A percentile compares a stretch with the other conserved stretches of the same genome.
These are phyloP conservation scores for Metopia argyrocephala DNA, from an alignment of 2,888 invertebrate genomes.

Conservation along the genomic window DNA sequence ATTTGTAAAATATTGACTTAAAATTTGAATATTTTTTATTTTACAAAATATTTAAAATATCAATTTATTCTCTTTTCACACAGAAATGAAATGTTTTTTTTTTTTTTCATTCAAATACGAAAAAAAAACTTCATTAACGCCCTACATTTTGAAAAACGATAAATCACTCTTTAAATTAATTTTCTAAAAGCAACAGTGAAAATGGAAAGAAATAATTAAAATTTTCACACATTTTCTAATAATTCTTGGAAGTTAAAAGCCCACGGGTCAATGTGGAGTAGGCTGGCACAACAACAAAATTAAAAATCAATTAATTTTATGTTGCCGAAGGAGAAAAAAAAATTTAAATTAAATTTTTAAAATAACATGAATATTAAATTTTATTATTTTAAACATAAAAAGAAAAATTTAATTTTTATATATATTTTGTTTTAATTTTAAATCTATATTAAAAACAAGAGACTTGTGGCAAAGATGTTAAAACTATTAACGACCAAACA, in stretches of 20 bases:
- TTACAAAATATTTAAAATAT: too few species aligned
- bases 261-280: conserved; percentile 40
- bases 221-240: conserved; percentile 46
- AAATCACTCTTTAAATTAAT: conserved; percentile 48
- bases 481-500: conserved; percentile 4
- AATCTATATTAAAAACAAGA: conserved; percentile 6
- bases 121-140: conserved; percentile 53
- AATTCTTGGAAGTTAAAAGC: conserved; percentile 15
- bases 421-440: background rate
- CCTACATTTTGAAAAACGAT: conserved; percentile 50
- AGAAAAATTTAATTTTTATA: too few species aligned
- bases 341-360: background rate
- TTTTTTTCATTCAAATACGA: background rate
- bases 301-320: conserved; percentile 57
- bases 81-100: too few species aligned
- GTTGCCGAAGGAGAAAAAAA: background rate
- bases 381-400: background rate
- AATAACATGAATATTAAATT: conserved; percentile 1
- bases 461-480: conserved; percentile 51
- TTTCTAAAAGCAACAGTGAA: conserved; percentile 5
- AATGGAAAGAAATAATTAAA: conserved; percentile 21
- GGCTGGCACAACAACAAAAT: conserved; percentile 39
- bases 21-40: too few species aligned
- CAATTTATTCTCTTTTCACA: too few species aligned
- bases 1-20: too few species aligned